A percentile compares a stretch with the other conserved stretches of the same genome.
Evolutionary conservation across 2,797 vertebrate genomes (phyloP).

Genomic region (Sebastes cheni): DNA sequence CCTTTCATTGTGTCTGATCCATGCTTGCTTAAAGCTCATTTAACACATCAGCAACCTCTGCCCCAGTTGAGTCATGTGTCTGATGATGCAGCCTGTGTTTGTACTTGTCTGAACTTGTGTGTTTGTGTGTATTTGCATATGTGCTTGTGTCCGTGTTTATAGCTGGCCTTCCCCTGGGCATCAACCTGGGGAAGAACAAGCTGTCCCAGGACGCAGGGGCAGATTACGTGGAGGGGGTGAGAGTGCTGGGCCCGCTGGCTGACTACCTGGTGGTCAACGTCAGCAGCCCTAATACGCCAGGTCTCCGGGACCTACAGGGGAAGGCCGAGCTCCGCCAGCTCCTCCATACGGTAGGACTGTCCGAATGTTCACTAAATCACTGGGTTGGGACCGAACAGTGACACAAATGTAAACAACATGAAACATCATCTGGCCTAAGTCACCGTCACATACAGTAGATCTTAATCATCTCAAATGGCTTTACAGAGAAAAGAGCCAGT

Average conservation of each 20-base stretch:
- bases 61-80: slow-evolving; percentile 53
- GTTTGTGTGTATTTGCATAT: not conserved
- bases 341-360: slow-evolving; percentile 82
- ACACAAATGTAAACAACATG: not conserved
- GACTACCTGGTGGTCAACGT: slow-evolving; percentile 97
- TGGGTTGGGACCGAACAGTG: not conserved
- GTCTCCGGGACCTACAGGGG: slow-evolving; percentile 89
- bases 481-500: not conserved
- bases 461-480: not conserved
- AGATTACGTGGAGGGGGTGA: slow-evolving; percentile 90
- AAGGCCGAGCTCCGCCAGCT: slow-evolving; percentile 86
- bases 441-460: not conserved
- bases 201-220: slow-evolving; percentile 84
- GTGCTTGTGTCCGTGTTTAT: slow-evolving; percentile 45
- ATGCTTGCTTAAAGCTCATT: slow-evolving; percentile 35
- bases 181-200: slow-evolving; percentile 98
- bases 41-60: slow-evolving; percentile 31
- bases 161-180: slow-evolving; percentile 92
- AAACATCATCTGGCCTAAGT: not conserved
- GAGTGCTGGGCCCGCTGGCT: slow-evolving; percentile 87
- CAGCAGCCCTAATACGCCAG: slow-evolving; percentile 95
- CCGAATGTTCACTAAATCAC: not conserved
- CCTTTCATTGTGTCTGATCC: slow-evolving; percentile 27
- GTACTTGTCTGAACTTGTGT: slow-evolving; percentile 29
- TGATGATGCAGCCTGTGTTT: slow-evolving; percentile 45